phyloP scores from a whole-genome alignment of 2,888 invertebrate species.

The Lasioglossum calceatum region DNA sequence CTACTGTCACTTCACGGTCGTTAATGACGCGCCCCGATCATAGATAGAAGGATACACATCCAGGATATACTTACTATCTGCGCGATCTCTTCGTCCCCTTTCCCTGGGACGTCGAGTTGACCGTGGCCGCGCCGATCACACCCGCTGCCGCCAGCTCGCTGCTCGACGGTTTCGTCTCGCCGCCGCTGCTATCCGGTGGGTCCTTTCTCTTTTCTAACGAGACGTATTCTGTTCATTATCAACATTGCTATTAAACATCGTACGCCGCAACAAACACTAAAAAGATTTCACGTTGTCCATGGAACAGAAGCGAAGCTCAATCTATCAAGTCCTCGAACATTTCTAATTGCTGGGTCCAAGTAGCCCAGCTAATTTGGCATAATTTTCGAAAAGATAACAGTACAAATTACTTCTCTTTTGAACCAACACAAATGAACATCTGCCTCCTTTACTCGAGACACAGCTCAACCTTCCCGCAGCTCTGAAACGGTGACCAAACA shows the following conservation, averaged over 20 bases:
- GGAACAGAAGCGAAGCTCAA: slow-evolving; percentile 20
- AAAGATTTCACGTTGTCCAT: background rate
- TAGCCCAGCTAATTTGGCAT: background rate
- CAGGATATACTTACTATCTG: slow-evolving; percentile 89
- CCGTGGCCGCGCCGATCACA: slow-evolving; percentile 86
- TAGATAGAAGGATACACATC: slow-evolving; percentile 2
- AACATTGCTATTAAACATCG: slow-evolving; percentile 68
- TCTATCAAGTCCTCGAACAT: background rate
- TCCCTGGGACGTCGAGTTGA: slow-evolving; percentile 86
- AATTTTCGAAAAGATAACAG: background rate
- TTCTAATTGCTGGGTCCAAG: background rate
- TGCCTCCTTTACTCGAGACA: no score
- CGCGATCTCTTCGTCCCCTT: slow-evolving; percentile 89
- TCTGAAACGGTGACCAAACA: background rate
- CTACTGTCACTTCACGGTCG: slow-evolving; percentile 40
- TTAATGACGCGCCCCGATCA: slow-evolving; percentile 23
- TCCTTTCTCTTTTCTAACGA: slow-evolving; percentile 93
- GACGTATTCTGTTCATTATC: slow-evolving; percentile 82
- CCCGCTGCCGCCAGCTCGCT: slow-evolving; percentile 85
- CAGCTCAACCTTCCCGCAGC: no score
- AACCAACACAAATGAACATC: background rate
- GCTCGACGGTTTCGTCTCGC: slow-evolving; percentile 87
- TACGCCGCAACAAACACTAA: background rate
- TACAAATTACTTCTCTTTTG: background rate
- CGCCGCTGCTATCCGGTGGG: slow-evolving; percentile 89